Evolutionary conservation across 1,140 invertebrate species (phyloP).

Genomic region (Parasteatoda tepidariorum): DNA sequence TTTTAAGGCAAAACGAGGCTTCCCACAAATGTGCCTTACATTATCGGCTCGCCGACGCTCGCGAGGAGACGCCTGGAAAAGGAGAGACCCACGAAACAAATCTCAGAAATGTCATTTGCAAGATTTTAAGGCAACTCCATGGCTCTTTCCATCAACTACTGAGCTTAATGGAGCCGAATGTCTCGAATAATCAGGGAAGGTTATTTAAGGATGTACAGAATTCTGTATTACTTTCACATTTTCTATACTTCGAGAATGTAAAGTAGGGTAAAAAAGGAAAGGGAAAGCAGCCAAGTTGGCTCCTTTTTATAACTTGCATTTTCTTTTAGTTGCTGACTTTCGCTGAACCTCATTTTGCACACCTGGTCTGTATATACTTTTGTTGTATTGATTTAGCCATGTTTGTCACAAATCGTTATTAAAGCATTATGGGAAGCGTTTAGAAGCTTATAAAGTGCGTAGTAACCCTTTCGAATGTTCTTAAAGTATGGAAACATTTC

Average conservation of each 20-base stretch:
- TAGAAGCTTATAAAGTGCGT: slow-evolving; percentile 1
- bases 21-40: slow-evolving; percentile 22
- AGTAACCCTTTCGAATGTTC: neutral
- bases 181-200: slow-evolving; percentile 51
- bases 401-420: slow-evolving; percentile 46
- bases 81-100: too few relatives aligned
- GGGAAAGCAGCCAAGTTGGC: too few relatives aligned
- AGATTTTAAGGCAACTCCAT: neutral
- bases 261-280: too few relatives aligned
- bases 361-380: slow-evolving; percentile 30
- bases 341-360: slow-evolving; percentile 5
- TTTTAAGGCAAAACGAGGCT: slow-evolving; percentile 41
- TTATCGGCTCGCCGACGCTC: neutral
- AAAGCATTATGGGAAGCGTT: slow-evolving; percentile 49
- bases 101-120: slow-evolving; percentile 54
- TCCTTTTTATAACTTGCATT: neutral
- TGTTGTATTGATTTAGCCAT: slow-evolving; percentile 35
- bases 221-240: slow-evolving; percentile 54
- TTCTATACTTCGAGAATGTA: neutral
- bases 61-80: too few relatives aligned
- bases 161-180: slow-evolving; percentile 52
- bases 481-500: neutral
- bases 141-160: slow-evolving; percentile 3
- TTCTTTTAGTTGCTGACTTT: neutral
- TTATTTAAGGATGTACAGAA: slow-evolving; percentile 51